Evolutionary conservation across 2,797 vertebrate genomes (phyloP), one percentile per base, ranked within the genome.

Genomic region (Lemur catta): DNA sequence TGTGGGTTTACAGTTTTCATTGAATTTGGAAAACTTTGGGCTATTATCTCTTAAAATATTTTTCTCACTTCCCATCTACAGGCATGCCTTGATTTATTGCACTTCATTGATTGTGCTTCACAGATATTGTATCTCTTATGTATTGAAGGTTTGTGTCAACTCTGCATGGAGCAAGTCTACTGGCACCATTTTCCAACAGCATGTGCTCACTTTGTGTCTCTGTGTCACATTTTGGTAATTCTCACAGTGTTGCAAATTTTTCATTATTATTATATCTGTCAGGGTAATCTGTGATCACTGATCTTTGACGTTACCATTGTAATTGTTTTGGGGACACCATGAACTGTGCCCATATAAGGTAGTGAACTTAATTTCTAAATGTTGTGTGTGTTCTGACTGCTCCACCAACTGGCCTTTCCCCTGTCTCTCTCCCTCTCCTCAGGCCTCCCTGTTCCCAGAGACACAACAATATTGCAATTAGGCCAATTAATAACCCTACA

Each of bases 1-100:
- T 88, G 65, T 61, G 35, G 2, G 2, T 86, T 94, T 91, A 78
- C 50, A 71, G 41, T 84, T 93, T 95, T 72, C 65, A 85, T n/a
- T 91, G 15, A 88, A 17, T 67, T 90, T 71, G 41, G 35, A 57
- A 95, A 74, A 7, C 22, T 90, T 86, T 71, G 48, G 7, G 15
- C 28, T 80, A 76, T 92, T 89, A 71, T 65, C 95, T 92, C 48
- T 74, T 88, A 12, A 93, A 80, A 81, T 78, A 88, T 74, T 88
- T 94, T 84, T 78, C 28, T 43, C 48, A 85, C 14, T 59, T 78
- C 41, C 43, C 52, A 12, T 57, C 43, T 89, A 41, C 11, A n/a
- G 33, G 20, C 48, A 78, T 79, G 35, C 50, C 76, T 76, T 6
- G 5, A 50, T 75, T 52, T 4, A 35, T 35, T 78, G n/a, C n/a